Conservation (phyloP, 2,888 invertebrate species). For the Troides aeacus region DNA sequence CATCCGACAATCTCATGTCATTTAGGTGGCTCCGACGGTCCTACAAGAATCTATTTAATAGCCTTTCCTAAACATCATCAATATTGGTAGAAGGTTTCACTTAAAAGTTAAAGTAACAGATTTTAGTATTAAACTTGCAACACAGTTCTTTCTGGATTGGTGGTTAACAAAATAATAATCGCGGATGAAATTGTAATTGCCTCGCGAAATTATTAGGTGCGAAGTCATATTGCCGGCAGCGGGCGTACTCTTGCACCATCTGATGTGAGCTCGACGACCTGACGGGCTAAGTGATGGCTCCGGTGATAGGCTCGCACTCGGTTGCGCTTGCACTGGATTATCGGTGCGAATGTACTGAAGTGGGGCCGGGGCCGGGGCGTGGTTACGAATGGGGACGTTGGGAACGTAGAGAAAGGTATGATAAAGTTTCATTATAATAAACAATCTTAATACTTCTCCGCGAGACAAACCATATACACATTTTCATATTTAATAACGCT, state of each 20-base stretch:
- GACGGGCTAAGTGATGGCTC: conserved; percentile 62
- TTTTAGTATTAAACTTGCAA: conserved; percentile 29
- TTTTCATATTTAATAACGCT: no score
- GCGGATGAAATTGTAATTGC: conserved; percentile 63
- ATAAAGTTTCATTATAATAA: neutral
- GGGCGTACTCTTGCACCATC: conserved; percentile 47
- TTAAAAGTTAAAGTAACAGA: conserved; percentile 22
- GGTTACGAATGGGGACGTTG: no score
- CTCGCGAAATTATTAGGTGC: conserved; percentile 72
- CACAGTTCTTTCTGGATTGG: neutral
- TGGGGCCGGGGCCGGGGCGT: neutral
- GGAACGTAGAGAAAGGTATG: no score
- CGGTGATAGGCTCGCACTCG: conserved; percentile 52
- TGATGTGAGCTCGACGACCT: conserved; percentile 51
- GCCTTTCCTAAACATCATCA: no score
- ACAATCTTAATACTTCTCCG: neutral
- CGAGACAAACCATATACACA: no score
- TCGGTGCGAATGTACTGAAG: conserved; percentile 45
- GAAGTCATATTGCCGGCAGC: conserved; percentile 59
- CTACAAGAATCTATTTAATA: no score
- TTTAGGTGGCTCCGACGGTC: no score
- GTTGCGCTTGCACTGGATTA: conserved; percentile 47
- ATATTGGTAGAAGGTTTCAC: no score
- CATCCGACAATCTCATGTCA: no score
- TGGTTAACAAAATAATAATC: conserved; percentile 33